Base-by-base conservation (phyloP, 2,113 vertebrate species). In the Sander lucioperca region DNA sequence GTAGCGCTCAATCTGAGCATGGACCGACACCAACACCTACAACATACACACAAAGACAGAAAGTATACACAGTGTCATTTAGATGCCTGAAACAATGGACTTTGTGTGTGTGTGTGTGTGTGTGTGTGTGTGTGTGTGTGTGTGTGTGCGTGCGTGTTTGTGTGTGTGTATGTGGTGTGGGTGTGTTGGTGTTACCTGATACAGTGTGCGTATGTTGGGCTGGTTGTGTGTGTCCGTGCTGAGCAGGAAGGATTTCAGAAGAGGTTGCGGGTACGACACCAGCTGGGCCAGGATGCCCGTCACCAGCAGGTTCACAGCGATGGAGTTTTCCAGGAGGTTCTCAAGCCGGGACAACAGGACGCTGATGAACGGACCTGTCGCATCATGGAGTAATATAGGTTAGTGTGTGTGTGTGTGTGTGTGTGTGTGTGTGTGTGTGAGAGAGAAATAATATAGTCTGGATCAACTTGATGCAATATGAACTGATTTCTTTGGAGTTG, bases 241-340 rank as follows among this genome's bases (percentile, higher is more conserved):
- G 84, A 99, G 96, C 79, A 99, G 94, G 70, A 99, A 99, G 73
- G 95, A 96, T 18, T 95, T 96, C 57, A 99, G 96, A 4, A 99
- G 96, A 0, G 97, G 98, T 85, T 99, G 98, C 0, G 98, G 97
- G 82, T 98, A 99, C 36, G 96, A 96, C n/a, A 96, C 97, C 77
- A 99, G 94, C 91, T 99, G 97, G 5, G 97, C 94, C 67, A 99
- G 91, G 89, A 99, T 97, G 59, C 97, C 98, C 0, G 98, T 98
- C 13, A 99, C 95, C 83, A 99, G 94, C 92, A 99, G 91, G 88
- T 99, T 99, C 1, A 99, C 97, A 1, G 97, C 96, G 65, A 99
- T 93, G 1, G 97, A 96, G 88, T 99, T 99, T 76, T 99, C 97
- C 88, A 98, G 93, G 93, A 99, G 97, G 90, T 99, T 99, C 94